A percentile compares a stretch with the other conserved stretches of the same genome.
phyloP scores from a whole-genome alignment of 2,888 invertebrate species.

The Ariolimax columbianus region DNA sequence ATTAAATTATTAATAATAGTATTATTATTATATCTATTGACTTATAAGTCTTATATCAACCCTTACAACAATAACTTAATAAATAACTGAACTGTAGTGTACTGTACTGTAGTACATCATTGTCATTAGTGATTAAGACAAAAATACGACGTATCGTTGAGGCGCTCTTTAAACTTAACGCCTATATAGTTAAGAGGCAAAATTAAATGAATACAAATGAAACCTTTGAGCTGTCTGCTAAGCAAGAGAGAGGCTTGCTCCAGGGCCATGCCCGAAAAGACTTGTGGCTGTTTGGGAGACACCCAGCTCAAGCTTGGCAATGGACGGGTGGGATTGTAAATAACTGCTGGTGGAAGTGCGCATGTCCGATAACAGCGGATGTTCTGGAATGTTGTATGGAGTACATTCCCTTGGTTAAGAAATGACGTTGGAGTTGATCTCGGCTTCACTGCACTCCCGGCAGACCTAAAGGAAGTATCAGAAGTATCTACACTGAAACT shows the following conservation, averaged over 20 bases:
- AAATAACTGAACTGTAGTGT: too few species aligned
- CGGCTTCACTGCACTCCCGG: too few species aligned
- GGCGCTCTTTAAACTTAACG: background rate
- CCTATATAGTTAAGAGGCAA: background rate
- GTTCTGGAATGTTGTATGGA: background rate
- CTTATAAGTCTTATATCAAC: too few species aligned
- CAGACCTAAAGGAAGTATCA: too few species aligned
- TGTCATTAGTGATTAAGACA: too few species aligned
- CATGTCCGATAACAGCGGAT: slow-evolving; percentile 15
- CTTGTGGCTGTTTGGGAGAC: slow-evolving; percentile 6
- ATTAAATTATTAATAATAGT: too few species aligned
- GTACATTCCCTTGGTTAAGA: slow-evolving; percentile 7
- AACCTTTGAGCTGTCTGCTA: slow-evolving; percentile 70
- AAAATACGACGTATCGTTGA: too few species aligned
- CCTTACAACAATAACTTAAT: too few species aligned
- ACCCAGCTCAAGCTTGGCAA: slow-evolving; percentile 20
- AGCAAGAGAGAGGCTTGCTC: slow-evolving; percentile 71
- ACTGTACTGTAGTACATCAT: too few species aligned
- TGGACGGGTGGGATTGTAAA: slow-evolving; percentile 33
- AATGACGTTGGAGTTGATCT: background rate
- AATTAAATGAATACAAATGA: background rate
- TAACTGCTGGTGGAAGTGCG: slow-evolving; percentile 19
- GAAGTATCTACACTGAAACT: too few species aligned
- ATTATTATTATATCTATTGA: too few species aligned
- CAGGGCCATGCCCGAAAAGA: slow-evolving; percentile 64